Evolutionary conservation across 2,888 invertebrate genomes (phyloP), one percentile per base, ranked within the genome.

Genomic region (Salpingus planirostris): DNA sequence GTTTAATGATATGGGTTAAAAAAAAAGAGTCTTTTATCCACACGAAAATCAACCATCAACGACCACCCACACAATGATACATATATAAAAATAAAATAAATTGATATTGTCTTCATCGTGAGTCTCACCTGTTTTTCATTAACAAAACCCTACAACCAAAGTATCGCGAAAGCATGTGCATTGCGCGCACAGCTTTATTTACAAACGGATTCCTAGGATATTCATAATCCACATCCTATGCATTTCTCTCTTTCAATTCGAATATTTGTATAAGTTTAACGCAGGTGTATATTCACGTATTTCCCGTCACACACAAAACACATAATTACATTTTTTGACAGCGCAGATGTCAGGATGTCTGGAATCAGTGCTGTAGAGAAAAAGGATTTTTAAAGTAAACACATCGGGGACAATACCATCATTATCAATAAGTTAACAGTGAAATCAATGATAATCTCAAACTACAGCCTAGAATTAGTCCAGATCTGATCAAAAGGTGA

Each of bases 111-210:
- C 52, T 50, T 50, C 50, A 46, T 52, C 54, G 56, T 52, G 50
- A 54, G 57, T 65, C 65, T 66, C 66, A 66, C 66, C 66, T 66
- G 66, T 52, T 29, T 21, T 31, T 24, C 28, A 15, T 18, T 31
- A 13, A 31, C n/a, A 21, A n/a, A 52, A 59, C 59, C 60, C 59
- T 62, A 62, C n/a, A n/a, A n/a, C n/a, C n/a, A n/a, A n/a, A n/a
- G 58, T 46, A 53, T 56, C 64, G 61, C 64, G 64, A 57, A 57
- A 62, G 63, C 60, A 46, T 58, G 52, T 65, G 66, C 65, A 65
- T 65, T 66, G 64, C 64, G 64, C 65, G 64, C 64, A 64, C 50
- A 57, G 63, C 63, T 60, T 58, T 56, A 40, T 52, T 44, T 43
- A 38, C 36, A 42, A 48, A 56, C 57, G 59, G 50, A 31, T 36